Conservation (phyloP, 2,113 vertebrate species). For the Cebus imitator region DNA sequence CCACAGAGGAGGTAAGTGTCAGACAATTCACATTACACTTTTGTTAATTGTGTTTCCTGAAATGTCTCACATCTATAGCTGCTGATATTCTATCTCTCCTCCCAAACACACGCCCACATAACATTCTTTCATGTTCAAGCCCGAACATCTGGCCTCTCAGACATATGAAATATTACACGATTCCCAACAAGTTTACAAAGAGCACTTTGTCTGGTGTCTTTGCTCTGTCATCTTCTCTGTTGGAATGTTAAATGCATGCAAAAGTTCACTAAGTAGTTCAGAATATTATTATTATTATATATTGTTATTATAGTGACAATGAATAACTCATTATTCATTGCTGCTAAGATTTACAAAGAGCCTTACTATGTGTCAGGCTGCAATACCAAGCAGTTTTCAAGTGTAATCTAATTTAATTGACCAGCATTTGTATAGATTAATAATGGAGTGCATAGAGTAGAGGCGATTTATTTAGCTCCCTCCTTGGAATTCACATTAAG, state of each 20-base stretch:
- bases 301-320: too few relatives aligned
- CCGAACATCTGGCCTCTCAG: background rate
- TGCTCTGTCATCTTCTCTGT: conserved; percentile 9
- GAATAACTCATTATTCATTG: conserved; percentile 33
- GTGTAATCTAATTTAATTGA: conserved; percentile 62
- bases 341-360: conserved; percentile 50
- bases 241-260: conserved; percentile 44
- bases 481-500: conserved; percentile 61
- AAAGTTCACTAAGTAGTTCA: background rate
- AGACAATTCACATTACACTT: background rate
- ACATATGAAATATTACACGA: background rate
- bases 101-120: background rate
- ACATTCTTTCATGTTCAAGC: background rate
- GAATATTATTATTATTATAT: conserved; percentile 18
- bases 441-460: conserved; percentile 18
- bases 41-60: background rate
- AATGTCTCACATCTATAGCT: background rate
- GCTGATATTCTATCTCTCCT: background rate
- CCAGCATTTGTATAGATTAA: conserved; percentile 59
- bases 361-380: background rate
- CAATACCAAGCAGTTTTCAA: conserved; percentile 39
- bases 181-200: background rate
- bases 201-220: background rate
- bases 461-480: conserved; percentile 52
- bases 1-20: background rate